These are phyloP conservation scores for Hyles lineata DNA, from an alignment of 2,888 invertebrate genomes.

Conservation along the genomic window DNA sequence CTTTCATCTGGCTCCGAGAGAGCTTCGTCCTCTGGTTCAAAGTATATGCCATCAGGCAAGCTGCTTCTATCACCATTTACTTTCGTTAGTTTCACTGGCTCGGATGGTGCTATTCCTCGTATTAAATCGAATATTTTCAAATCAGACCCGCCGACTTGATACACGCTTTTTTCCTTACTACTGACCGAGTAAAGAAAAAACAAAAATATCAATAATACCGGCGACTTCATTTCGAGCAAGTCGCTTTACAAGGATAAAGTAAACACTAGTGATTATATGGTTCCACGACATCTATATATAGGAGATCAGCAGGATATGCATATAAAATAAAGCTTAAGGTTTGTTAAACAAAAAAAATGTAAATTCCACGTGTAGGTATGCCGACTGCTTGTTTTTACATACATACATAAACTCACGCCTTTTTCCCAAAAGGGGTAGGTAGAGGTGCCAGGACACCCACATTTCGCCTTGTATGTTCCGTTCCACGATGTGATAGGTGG, in stretches of 20 bases:
- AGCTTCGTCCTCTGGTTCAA: slow-evolving; percentile 53
- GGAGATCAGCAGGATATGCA: slow-evolving; percentile 27
- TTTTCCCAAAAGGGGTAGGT: too few species aligned
- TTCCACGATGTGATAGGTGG: too few species aligned
- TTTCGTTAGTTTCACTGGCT: slow-evolving; percentile 45
- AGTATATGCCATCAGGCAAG: slow-evolving; percentile 60
- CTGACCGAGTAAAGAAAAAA: slow-evolving; percentile 39
- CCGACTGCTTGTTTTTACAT: too few species aligned
- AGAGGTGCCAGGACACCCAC: too few species aligned
- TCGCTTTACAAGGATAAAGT: slow-evolving; percentile 43
- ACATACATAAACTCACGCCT: too few species aligned
- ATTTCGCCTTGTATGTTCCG: too few species aligned
- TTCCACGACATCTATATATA: slow-evolving; percentile 51
- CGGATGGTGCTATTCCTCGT: slow-evolving; percentile 47
- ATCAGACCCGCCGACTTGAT: slow-evolving; percentile 49
- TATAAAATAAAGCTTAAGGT: background rate
- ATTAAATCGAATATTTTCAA: slow-evolving; percentile 48
- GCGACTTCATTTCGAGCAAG: slow-evolving; percentile 44
- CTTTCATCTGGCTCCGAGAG: slow-evolving; percentile 36
- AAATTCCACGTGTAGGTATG: too few species aligned
- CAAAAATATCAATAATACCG: slow-evolving; percentile 35
- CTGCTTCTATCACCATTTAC: slow-evolving; percentile 43
- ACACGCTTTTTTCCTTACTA: slow-evolving; percentile 47
- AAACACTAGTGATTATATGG: slow-evolving; percentile 46
- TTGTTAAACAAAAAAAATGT: background rate